phyloP scores from a whole-genome alignment of 1,140 invertebrate genomes.

The Brachionus manjavacas region DNA sequence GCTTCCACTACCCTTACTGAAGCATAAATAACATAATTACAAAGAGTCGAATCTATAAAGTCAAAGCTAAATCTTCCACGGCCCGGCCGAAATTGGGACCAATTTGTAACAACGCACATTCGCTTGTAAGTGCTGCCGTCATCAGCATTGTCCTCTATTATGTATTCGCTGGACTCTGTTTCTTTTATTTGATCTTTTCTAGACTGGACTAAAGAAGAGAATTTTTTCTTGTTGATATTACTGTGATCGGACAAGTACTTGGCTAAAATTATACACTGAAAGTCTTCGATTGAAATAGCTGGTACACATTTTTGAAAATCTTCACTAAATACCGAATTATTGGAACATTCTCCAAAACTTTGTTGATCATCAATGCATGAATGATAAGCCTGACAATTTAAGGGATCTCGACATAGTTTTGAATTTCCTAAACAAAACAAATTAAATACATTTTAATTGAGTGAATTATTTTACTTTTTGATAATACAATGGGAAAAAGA shows the following conservation, averaged over 20 bases:
- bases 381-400: conserved; percentile 24
- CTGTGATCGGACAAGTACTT: background rate
- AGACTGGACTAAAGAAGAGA: background rate
- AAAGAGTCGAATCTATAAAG: conserved; percentile 67
- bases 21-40: conserved; percentile 74
- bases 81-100: conserved; percentile 52
- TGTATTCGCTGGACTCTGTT: background rate
- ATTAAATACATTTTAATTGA: background rate
- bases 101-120: conserved; percentile 55
- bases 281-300: conserved; percentile 3
- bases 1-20: conserved; percentile 65
- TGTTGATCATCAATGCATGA: background rate
- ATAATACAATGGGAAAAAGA: background rate
- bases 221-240: background rate
- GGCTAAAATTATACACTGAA: conserved; percentile 4
- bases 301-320: conserved; percentile 38
- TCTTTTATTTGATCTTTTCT: background rate
- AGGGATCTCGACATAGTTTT: conserved; percentile 24
- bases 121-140: conserved; percentile 43
- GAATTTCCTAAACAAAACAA: background rate
- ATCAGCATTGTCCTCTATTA: background rate
- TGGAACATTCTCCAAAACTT: background rate
- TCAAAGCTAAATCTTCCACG: conserved; percentile 61
- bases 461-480: background rate
- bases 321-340: conserved; percentile 11